Evolutionary conservation across 2,113 vertebrate species (phyloP).

Genomic region (Otis tarda): DNA sequence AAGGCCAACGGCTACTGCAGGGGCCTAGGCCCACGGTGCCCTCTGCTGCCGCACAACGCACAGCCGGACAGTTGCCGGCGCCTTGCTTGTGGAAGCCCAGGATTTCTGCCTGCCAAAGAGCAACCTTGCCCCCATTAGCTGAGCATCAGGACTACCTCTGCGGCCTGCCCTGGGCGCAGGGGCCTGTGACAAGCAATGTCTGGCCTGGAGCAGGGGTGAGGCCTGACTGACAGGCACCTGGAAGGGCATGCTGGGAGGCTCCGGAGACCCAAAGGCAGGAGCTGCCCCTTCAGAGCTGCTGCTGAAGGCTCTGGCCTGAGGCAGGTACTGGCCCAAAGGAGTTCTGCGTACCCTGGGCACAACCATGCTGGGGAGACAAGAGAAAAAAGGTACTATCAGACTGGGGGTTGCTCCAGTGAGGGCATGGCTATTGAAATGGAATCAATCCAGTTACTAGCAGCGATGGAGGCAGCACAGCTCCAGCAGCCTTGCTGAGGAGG

Average conservation of each 20-base stretch:
- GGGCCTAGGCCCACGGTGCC: too few species aligned
- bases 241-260: accelerated
- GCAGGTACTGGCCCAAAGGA: not conserved
- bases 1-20: not conserved
- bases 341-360: accelerated
- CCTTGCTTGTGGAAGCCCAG: accelerated
- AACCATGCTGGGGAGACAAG: not conserved
- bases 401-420: not conserved
- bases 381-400: too few species aligned
- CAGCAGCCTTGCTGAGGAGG: too few species aligned
- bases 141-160: accelerated
- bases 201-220: not conserved
- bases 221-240: accelerated
- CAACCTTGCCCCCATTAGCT: accelerated
- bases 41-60: not conserved
- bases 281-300: not conserved
- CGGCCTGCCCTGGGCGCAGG: too few species aligned
- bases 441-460: too few species aligned
- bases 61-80: not conserved
- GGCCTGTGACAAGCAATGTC: accelerated
- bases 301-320: not conserved
- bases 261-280: not conserved
- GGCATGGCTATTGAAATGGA: not conserved
- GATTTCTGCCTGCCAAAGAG: not conserved
- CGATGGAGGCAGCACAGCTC: not conserved